phyloP scores from a whole-genome alignment of 53 echinoderm and acorn worm species.

The Mesocentrotus franciscanus region DNA sequence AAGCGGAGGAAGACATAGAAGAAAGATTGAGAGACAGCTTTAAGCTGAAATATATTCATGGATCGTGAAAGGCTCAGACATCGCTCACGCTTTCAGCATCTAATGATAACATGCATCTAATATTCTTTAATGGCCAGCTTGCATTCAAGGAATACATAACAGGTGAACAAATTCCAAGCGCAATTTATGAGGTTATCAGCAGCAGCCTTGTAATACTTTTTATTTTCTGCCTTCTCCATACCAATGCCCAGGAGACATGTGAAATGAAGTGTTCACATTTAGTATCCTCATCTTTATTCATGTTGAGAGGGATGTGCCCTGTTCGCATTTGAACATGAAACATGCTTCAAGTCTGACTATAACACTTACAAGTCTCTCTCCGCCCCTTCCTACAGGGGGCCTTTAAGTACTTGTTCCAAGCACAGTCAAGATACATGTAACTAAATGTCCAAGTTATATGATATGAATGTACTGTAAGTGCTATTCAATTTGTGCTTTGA shows the following conservation, averaged over 20 bases:
- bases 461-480: too few relatives aligned
- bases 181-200: background rate
- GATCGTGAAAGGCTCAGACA: background rate
- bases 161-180: background rate
- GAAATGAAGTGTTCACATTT: background rate
- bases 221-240: background rate
- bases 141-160: background rate
- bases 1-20: too few relatives aligned
- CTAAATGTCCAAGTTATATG: too few relatives aligned
- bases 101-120: background rate
- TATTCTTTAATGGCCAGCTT: background rate
- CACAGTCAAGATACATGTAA: too few relatives aligned
- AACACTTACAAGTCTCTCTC: too few relatives aligned
- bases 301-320: background rate
- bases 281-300: background rate
- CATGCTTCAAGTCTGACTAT: too few relatives aligned
- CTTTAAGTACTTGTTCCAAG: too few relatives aligned
- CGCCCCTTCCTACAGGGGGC: too few relatives aligned
- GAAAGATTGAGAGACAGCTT: too few relatives aligned
- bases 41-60: too few relatives aligned
- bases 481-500: too few relatives aligned
- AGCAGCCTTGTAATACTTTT: too few relatives aligned
- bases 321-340: background rate
- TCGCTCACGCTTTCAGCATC: background rate
- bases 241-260: background rate